phyloP scores from a whole-genome alignment of 2,888 invertebrate species.

The Mystacides longicornis region DNA sequence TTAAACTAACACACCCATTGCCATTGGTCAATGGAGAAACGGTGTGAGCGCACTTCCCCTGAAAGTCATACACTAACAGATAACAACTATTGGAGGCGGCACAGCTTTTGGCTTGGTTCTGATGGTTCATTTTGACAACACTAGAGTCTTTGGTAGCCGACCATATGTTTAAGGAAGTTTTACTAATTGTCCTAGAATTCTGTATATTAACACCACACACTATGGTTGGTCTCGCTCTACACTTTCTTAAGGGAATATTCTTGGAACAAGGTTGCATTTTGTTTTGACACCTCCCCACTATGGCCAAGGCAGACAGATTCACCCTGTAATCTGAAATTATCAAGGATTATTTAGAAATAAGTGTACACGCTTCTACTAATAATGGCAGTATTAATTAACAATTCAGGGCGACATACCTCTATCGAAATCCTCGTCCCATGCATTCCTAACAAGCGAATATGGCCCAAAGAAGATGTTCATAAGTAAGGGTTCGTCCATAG shows the following conservation, averaged over 20 bases:
- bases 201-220: constrained; percentile 39
- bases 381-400: too few species aligned
- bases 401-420: too few species aligned
- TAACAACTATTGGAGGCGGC: constrained; percentile 47
- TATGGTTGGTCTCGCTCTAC: constrained; percentile 39
- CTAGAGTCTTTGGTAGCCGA: constrained; percentile 13
- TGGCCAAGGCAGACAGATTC: constrained; percentile 22
- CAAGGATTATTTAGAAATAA: too few species aligned
- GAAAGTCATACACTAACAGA: constrained; percentile 63
- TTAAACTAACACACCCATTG: constrained; percentile 38
- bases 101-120: constrained; percentile 60
- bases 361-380: too few species aligned
- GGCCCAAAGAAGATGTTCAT: constrained; percentile 22
- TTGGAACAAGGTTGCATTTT: constrained; percentile 24
- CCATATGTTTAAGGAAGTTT: constrained; percentile 18
- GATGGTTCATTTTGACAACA: constrained; percentile 55
- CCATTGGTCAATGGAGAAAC: constrained; percentile 43
- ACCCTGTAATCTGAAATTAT: constrained; percentile 24
- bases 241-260: constrained; percentile 13
- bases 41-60: constrained; percentile 49
- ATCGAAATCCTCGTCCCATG: constrained; percentile 20
- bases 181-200: constrained; percentile 28
- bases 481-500: constrained; percentile 40
- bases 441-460: constrained; percentile 21
- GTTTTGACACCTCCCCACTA: constrained; percentile 25